Conservation (phyloP, 2,888 invertebrate species). For the Pyralis farinalis region DNA sequence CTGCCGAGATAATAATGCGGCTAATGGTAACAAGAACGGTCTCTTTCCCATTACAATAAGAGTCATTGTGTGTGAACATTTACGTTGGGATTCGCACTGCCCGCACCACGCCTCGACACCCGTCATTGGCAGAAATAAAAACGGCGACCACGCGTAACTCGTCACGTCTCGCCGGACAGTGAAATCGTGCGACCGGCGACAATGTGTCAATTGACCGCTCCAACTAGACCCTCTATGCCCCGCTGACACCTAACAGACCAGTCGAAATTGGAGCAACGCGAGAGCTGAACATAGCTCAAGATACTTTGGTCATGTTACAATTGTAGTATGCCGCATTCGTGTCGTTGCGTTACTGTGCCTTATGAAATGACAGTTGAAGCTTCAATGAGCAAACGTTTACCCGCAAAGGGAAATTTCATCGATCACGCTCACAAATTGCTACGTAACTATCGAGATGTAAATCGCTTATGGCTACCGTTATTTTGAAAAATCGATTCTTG, state of each 20-base stretch:
- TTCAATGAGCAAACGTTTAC: conserved; percentile 71
- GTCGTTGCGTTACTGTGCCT: conserved; percentile 61
- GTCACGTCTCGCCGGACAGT: conserved; percentile 76
- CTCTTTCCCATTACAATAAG: conserved; percentile 44
- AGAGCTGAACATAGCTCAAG: conserved; percentile 37
- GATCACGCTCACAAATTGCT: conserved; percentile 76
- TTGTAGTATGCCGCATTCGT: conserved; percentile 53
- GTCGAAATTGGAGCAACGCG: conserved; percentile 17
- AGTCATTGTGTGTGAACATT: conserved; percentile 28
- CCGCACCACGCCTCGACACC: conserved; percentile 77
- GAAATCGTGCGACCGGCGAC: conserved; percentile 77
- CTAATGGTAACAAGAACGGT: conserved; percentile 32
- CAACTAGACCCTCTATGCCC: conserved; percentile 37
- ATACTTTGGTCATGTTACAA: conserved; percentile 41
- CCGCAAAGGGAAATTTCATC: conserved; percentile 74
- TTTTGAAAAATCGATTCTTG: conserved; percentile 74
- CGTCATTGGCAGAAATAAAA: conserved; percentile 81
- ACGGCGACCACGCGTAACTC: conserved; percentile 78
- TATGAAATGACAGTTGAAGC: conserved; percentile 77
- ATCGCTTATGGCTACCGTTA: conserved; percentile 73
- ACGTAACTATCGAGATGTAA: conserved; percentile 74
- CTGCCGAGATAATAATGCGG: conserved; percentile 36
- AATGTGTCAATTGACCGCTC: conserved; percentile 65
- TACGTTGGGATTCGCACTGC: conserved; percentile 50
- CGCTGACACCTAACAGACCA: conserved; percentile 21